Evolutionary conservation across 2,113 vertebrate species (phyloP).

Genomic region (Gymnobelideus leadbeateri): DNA sequence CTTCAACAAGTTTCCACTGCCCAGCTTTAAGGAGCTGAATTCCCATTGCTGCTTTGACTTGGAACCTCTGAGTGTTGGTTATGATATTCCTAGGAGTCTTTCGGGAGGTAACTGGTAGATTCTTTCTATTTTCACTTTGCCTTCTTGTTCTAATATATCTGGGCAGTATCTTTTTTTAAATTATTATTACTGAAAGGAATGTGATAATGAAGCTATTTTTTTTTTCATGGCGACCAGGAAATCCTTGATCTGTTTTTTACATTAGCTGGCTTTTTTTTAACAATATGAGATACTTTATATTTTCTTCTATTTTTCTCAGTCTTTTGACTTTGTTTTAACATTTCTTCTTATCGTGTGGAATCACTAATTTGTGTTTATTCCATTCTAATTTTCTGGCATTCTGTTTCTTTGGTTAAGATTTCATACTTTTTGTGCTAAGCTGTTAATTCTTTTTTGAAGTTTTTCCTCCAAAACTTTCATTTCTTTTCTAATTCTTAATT

Average conservation of each 20-base stretch:
- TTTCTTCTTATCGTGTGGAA: neutral
- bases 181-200: neutral
- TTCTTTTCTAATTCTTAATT: neutral
- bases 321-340: neutral
- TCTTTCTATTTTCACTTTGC: neutral
- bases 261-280: neutral
- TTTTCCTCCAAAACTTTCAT: neutral
- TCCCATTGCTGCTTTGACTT: neutral
- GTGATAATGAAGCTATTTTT: neutral
- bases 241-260: neutral
- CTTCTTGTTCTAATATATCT: neutral
- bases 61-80: neutral
- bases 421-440: neutral
- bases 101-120: neutral
- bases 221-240: neutral
- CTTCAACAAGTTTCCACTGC: neutral
- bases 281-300: neutral
- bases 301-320: neutral
- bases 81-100: neutral
- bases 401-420: neutral
- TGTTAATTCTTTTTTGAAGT: neutral
- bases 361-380: neutral
- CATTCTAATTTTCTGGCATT: neutral
- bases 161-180: neutral
- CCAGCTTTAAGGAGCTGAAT: neutral